Evolutionary conservation across 1,140 invertebrate species (phyloP).

Genomic region (Armadillidium nasatum): DNA sequence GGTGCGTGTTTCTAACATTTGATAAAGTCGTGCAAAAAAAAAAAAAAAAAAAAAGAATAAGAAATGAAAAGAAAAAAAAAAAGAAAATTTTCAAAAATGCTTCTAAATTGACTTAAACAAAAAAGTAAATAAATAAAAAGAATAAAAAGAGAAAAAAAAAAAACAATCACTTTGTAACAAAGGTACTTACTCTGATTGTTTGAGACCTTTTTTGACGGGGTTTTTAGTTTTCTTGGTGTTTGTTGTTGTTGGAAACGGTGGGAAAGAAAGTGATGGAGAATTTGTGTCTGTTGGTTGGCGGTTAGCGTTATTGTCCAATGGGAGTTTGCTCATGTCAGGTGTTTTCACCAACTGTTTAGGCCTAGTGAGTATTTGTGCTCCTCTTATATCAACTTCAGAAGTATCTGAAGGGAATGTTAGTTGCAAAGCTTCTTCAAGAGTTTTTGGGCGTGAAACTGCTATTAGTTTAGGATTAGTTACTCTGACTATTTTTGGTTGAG

Average conservation of each 20-base stretch:
- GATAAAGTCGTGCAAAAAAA: no score
- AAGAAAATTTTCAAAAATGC: no score
- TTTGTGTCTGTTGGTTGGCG: background rate
- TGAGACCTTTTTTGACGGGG: background rate
- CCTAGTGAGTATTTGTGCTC: background rate
- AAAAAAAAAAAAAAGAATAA: no score
- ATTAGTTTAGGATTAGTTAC: background rate
- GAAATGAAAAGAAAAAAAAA: no score
- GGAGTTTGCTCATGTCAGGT: background rate
- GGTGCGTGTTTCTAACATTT: no score
- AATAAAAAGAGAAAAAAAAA: no score
- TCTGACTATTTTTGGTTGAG: background rate
- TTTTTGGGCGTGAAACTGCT: background rate
- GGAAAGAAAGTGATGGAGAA: background rate
- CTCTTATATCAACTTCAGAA: background rate
- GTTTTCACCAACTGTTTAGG: background rate
- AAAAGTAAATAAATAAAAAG: no score
- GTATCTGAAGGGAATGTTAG: background rate
- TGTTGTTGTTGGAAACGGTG: background rate
- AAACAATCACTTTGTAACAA: no score
- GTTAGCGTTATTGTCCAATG: background rate
- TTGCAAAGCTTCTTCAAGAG: conserved; percentile 1
- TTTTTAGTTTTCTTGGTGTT: background rate
- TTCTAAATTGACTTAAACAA: no score
- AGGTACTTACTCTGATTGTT: background rate